Evolutionary conservation across 2,797 vertebrate genomes (phyloP).

Genomic region (Sebastes oblongus): DNA sequence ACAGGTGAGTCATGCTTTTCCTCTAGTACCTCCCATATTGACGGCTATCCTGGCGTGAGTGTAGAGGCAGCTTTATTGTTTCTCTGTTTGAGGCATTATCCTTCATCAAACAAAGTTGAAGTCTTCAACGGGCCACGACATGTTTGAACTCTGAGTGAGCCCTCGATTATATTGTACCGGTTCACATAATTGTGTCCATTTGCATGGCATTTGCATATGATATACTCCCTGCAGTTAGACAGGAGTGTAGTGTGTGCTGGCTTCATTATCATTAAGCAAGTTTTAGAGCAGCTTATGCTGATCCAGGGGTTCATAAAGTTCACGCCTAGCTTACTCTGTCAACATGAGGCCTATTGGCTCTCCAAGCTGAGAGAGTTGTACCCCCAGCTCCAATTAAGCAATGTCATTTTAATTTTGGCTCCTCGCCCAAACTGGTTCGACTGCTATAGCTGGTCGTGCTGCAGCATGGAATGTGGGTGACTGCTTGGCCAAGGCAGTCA

Average conservation of each 20-base stretch:
- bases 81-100: slow-evolving; percentile 7
- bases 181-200: slow-evolving; percentile 25
- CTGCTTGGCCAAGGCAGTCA: slow-evolving; percentile 21
- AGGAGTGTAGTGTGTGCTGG: slow-evolving; percentile 3
- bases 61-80: background rate
- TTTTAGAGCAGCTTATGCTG: slow-evolving; percentile 47
- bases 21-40: background rate
- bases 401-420: slow-evolving; percentile 54
- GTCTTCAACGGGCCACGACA: background rate
- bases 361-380: slow-evolving; percentile 24
- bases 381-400: slow-evolving; percentile 51
- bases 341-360: slow-evolving; percentile 31
- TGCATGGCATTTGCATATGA: slow-evolving; percentile 51
- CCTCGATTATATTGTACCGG: background rate
- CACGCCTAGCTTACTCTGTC: slow-evolving; percentile 37
- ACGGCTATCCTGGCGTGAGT: background rate
- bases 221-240: slow-evolving; percentile 17
- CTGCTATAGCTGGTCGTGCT: background rate
- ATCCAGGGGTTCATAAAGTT: slow-evolving; percentile 54
- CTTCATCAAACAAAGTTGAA: slow-evolving; percentile 7
- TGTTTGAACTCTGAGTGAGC: slow-evolving; percentile 14
- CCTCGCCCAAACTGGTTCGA: slow-evolving; percentile 8
- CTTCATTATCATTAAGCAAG: slow-evolving; percentile 41
- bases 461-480: background rate
- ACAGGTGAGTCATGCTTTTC: slow-evolving; percentile 33